Conservation (phyloP, 2,888 invertebrate species). For the Diaprepes abbreviatus region DNA sequence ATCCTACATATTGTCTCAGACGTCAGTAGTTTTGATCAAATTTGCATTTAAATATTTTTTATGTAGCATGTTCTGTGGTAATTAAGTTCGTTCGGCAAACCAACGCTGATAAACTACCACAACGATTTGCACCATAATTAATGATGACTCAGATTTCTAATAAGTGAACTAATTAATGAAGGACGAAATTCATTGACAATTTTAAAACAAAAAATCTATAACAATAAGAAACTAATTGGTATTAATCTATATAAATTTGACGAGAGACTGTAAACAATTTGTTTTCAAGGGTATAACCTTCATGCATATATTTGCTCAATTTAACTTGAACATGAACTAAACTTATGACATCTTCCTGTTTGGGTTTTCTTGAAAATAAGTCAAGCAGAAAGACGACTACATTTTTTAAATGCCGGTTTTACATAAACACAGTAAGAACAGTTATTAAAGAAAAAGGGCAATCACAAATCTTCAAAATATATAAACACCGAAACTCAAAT, state of each 20-base stretch:
- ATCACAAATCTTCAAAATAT: no score
- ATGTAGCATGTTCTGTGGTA: no score
- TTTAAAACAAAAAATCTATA: slow-evolving; percentile 9
- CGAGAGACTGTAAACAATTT: not conserved
- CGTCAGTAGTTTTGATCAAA: no score
- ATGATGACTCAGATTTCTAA: slow-evolving; percentile 9
- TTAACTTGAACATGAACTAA: not conserved
- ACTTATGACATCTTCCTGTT: not conserved
- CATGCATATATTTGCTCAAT: slow-evolving; percentile 5
- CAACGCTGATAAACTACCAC: no score
- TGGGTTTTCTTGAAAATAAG: not conserved
- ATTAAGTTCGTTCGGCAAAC: no score
- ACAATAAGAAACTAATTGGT: slow-evolving; percentile 19
- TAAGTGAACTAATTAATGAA: slow-evolving; percentile 7
- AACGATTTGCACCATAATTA: slow-evolving; percentile 2
- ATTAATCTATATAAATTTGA: slow-evolving; percentile 4
- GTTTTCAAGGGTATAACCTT: slow-evolving; percentile 13
- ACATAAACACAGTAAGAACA: no score
- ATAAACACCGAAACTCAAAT: no score
- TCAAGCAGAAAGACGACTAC: not conserved
- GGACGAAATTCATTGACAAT: slow-evolving; percentile 1
- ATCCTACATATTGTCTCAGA: no score
- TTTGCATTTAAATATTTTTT: no score
- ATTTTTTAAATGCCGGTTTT: not conserved
- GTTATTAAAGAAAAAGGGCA: no score